Base-by-base conservation (phyloP, 2,888 invertebrate genomes). In the Ectemnius lituratus region DNA sequence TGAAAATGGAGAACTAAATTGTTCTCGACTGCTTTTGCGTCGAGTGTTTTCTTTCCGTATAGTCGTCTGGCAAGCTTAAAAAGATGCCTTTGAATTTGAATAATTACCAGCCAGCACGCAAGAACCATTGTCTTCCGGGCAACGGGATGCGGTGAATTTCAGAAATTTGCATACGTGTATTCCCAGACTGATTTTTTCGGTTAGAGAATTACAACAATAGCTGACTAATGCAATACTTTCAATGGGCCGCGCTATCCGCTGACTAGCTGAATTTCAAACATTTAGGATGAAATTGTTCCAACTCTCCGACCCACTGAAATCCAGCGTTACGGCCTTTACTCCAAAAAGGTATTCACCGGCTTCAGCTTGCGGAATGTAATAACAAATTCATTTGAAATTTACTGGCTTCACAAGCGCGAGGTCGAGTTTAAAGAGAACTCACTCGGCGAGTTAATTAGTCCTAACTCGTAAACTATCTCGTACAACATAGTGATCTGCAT, bases 61-160 rank as follows among this genome's bases (percentile, higher is more conserved):
- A 52, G 52, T 52, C n/a, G 16, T 13, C 47, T 61, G 47, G 46
- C 64, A 61, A 45, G 66, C 63, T 59, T 20, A 70, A 75, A 74
- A 45, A 52, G 61, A 65, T 73, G 37, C 65, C 70, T 37, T 45
- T 75, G 67, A 80, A 78, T 76, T 80, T 76, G 58, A 71, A 76
- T 80, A 80, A 78, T 71, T 62, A 46, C 37, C 14, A 14, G 8
- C 20, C 52, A 58, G 60, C 79, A 80, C 78, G 79, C 79, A 56
- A 78, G 47, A 62, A 16, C 5, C 23, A 60, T 23, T 65, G 56
- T 57, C 8, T 2, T n/a, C 72, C 79, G 70, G 70, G 75, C 79
- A 45, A 74, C 61, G 49, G 63, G 70, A 69, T 67, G 23, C 62
- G 61, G 64, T 8, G 70, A 64, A 64, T 67, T 70, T 73, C 73